phyloP scores from a whole-genome alignment of 2,888 invertebrate species.

The Epirrhoe alternata region DNA sequence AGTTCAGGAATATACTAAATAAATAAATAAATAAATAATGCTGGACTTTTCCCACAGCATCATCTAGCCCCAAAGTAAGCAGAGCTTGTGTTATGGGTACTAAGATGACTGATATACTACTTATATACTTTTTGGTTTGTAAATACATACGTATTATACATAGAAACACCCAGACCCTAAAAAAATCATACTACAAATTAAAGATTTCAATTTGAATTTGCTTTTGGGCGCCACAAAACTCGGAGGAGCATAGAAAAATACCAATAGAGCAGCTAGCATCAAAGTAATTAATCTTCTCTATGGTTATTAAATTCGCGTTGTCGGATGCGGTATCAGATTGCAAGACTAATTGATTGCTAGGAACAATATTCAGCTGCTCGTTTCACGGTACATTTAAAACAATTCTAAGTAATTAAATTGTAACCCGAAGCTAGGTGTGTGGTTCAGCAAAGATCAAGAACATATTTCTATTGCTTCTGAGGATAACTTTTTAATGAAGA shows the following conservation, averaged over 20 bases:
- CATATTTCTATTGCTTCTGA: constrained; percentile 21
- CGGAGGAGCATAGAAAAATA: neutral
- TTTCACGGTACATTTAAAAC: constrained; percentile 43
- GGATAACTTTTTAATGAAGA: neutral
- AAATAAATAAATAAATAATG: too few relatives aligned
- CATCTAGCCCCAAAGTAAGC: too few relatives aligned
- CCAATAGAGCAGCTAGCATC: neutral
- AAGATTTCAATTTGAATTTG: too few relatives aligned
- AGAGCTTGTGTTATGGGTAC: too few relatives aligned
- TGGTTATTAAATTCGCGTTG: constrained; percentile 29
- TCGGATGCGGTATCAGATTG: constrained; percentile 40
- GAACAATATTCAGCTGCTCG: constrained; percentile 45
- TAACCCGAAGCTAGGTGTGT: constrained; percentile 45
- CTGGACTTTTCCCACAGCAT: too few relatives aligned
- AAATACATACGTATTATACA: too few relatives aligned
- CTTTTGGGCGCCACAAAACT: too few relatives aligned
- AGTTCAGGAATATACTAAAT: too few relatives aligned
- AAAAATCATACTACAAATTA: too few relatives aligned
- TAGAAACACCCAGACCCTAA: too few relatives aligned
- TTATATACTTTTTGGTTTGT: too few relatives aligned
- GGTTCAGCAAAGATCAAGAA: constrained; percentile 42
- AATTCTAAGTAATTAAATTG: constrained; percentile 43
- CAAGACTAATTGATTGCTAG: constrained; percentile 42
- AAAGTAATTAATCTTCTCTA: constrained; percentile 25
- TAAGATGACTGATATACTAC: too few relatives aligned